Conservation (phyloP, 2,888 invertebrate genomes). For the Mayetiola destructor region DNA sequence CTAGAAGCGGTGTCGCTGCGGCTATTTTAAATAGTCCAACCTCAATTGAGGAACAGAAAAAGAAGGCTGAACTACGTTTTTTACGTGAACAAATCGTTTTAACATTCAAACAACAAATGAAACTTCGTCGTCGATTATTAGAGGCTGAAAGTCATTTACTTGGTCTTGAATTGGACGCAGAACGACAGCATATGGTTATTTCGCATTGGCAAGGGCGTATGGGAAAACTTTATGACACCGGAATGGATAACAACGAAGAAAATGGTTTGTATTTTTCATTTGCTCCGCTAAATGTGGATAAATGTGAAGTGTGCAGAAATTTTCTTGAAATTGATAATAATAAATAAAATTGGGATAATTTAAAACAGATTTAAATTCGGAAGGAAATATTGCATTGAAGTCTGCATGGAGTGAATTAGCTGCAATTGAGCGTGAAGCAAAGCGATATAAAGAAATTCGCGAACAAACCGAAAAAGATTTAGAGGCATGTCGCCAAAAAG, state of each 20-base stretch:
- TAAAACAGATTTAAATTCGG: conserved; percentile 30
- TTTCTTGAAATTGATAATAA: background rate
- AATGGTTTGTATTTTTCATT: conserved; percentile 6
- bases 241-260: conserved; percentile 12
- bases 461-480: conserved; percentile 66
- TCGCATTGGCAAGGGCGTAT: conserved; percentile 74
- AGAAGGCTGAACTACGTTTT: conserved; percentile 42
- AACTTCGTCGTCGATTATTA: conserved; percentile 68
- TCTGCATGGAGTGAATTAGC: conserved; percentile 74
- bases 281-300: too few species aligned
- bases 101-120: conserved; percentile 87
- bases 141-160: conserved; percentile 81
- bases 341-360: background rate
- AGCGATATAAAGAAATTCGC: conserved; percentile 60
- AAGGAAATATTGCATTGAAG: conserved; percentile 41
- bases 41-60: conserved; percentile 35
- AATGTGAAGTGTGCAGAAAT: background rate
- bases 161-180: conserved; percentile 75
- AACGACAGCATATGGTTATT: conserved; percentile 75
- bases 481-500: conserved; percentile 61
- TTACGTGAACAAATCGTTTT: conserved; percentile 74
- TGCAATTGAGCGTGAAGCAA: conserved; percentile 73
- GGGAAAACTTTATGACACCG: conserved; percentile 42
- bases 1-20: conserved; percentile 35
- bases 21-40: conserved; percentile 23